Conservation (phyloP, 2,113 vertebrate species). For the Piliocolobus tephrosceles region DNA sequence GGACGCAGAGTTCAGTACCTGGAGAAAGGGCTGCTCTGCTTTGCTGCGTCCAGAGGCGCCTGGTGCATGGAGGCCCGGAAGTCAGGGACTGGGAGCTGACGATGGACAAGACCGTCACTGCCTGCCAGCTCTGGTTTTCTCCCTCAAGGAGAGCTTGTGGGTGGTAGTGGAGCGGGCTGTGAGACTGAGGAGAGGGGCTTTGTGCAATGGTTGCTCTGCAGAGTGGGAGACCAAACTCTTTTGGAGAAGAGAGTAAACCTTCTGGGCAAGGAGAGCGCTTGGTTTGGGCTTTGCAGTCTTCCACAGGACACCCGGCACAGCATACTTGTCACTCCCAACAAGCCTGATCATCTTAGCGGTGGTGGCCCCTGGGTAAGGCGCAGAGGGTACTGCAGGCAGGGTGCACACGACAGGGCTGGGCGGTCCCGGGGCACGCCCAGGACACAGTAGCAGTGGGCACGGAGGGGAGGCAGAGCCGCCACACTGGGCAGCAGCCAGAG, state of each 20-base stretch:
- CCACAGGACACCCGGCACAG: fast-evolving
- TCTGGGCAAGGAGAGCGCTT: background rate
- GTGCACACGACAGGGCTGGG: no score
- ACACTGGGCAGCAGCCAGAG: no score
- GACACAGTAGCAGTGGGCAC: no score
- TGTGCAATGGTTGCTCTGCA: background rate
- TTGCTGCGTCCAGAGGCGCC: background rate
- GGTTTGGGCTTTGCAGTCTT: background rate
- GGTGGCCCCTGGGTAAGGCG: no score
- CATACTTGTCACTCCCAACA: background rate
- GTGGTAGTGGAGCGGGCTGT: background rate
- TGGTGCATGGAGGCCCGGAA: no score
- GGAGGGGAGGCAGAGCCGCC: background rate
- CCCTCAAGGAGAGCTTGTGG: fast-evolving
- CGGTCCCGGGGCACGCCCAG: no score
- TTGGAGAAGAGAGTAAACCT: background rate
- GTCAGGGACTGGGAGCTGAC: fast-evolving
- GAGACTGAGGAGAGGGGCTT: background rate
- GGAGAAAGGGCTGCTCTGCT: background rate
- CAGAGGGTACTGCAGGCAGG: background rate
- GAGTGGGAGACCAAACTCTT: background rate
- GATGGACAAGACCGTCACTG: fast-evolving
- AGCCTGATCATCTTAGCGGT: background rate
- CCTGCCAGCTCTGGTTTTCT: background rate
- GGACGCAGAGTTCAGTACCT: background rate